Evolutionary conservation across 2,797 vertebrate species (phyloP).

Genomic region (Manis crassicaudata): DNA sequence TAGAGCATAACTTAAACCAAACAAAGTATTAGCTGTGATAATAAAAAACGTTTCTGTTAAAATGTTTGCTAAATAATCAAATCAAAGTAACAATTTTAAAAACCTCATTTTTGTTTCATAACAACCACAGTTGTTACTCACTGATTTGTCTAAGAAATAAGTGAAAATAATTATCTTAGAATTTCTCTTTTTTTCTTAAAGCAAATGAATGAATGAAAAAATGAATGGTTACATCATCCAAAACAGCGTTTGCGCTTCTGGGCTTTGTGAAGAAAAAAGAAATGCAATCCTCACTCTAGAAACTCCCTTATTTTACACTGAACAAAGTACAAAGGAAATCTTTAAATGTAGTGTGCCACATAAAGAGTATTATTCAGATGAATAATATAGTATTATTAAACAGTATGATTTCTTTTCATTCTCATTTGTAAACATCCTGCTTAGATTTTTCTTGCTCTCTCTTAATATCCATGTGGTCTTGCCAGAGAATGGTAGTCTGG

Average conservation of each 20-base stretch:
- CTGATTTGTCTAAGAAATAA: slow-evolving; percentile 40
- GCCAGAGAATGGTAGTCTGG: slow-evolving; percentile 45
- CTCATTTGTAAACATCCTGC: slow-evolving; percentile 24
- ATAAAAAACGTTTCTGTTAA: slow-evolving; percentile 31
- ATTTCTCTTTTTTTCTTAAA: background rate
- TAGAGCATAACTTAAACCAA: slow-evolving; percentile 65
- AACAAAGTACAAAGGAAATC: background rate
- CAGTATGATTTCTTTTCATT: background rate
- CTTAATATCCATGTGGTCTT: background rate
- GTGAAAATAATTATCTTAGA: slow-evolving; percentile 8
- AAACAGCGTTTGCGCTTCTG: background rate
- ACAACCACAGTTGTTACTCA: background rate
- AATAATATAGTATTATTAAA: background rate
- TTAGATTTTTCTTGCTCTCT: background rate
- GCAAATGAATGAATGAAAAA: background rate
- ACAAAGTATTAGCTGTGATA: slow-evolving; percentile 44
- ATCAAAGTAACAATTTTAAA: slow-evolving; percentile 45
- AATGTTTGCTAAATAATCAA: slow-evolving; percentile 41
- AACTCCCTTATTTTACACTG: background rate
- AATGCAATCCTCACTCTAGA: background rate
- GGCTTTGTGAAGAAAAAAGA: background rate
- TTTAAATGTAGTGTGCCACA: background rate
- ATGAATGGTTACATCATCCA: background rate
- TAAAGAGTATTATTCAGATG: background rate
- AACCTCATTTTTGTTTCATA: slow-evolving; percentile 53